Evolutionary conservation across 2,113 vertebrate species (phyloP).

Genomic region (Patagioenas fasciata): DNA sequence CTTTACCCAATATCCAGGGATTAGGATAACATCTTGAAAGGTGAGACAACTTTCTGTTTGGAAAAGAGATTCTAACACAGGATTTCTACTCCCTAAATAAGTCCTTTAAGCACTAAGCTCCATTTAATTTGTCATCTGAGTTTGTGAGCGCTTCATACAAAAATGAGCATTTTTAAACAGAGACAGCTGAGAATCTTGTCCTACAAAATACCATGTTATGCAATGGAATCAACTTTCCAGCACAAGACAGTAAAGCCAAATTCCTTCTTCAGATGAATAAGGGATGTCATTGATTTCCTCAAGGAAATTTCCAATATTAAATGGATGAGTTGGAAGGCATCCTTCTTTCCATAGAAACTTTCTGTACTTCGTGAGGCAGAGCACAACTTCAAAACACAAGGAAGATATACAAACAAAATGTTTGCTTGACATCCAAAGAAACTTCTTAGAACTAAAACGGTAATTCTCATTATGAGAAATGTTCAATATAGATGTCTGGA

Average conservation of each 20-base stretch:
- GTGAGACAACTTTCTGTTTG: background rate
- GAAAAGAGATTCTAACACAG: background rate
- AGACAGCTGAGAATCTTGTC: background rate
- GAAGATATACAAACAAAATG: background rate
- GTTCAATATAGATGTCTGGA: background rate
- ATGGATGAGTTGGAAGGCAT: background rate
- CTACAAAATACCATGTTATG: background rate
- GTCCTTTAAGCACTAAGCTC: background rate
- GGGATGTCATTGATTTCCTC: background rate
- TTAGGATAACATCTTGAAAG: background rate
- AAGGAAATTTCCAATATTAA: background rate
- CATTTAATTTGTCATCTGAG: background rate
- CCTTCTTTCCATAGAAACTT: background rate
- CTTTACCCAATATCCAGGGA: background rate
- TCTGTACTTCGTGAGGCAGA: background rate
- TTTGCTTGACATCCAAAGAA: background rate
- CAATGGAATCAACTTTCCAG: background rate
- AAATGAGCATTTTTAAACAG: background rate
- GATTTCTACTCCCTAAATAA: background rate
- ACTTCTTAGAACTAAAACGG: background rate
- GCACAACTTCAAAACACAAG: background rate
- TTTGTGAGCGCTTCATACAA: background rate
- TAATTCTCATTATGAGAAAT: background rate
- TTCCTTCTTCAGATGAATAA: background rate
- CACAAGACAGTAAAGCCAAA: background rate